Conservation (phyloP, 2,797 vertebrate species). For the Mallotus villosus region DNA sequence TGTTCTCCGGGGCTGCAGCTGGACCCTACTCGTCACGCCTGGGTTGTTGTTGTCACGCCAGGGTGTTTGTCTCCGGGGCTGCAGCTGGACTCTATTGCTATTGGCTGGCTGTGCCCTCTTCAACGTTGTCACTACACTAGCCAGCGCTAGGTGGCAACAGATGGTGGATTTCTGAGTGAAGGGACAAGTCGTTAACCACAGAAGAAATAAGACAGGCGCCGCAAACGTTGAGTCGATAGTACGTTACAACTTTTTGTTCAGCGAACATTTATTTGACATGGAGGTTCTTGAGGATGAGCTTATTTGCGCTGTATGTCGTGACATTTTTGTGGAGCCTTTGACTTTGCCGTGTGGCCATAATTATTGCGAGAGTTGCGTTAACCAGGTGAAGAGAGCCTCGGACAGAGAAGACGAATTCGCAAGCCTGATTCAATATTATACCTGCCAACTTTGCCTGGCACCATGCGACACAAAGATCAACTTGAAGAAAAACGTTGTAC, state of each 20-base stretch:
- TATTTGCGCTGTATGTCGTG: constrained; percentile 27
- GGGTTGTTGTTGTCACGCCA: no score
- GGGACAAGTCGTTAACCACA: no score
- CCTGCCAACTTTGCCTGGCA: constrained; percentile 32
- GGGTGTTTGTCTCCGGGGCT: no score
- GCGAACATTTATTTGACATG: not conserved
- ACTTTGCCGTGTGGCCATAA: constrained; percentile 30
- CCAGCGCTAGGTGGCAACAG: no score
- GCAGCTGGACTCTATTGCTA: no score
- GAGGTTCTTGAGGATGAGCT: constrained; percentile 21
- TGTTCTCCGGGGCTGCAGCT: no score
- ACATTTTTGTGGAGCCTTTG: constrained; percentile 22
- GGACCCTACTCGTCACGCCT: no score
- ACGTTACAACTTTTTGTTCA: not conserved
- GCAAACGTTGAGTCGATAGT: not conserved
- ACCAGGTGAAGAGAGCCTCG: constrained; percentile 18
- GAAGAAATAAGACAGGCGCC: no score
- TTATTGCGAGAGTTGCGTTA: constrained; percentile 30
- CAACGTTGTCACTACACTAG: no score
- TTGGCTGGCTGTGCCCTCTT: no score
- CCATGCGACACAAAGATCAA: constrained; percentile 18
- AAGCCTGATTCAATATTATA: not conserved
- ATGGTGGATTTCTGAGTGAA: no score
- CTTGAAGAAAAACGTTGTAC: constrained; percentile 29
- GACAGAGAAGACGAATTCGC: no score